Conservation (phyloP, 1,140 invertebrate species). For the Phthorimaea operculella region DNA sequence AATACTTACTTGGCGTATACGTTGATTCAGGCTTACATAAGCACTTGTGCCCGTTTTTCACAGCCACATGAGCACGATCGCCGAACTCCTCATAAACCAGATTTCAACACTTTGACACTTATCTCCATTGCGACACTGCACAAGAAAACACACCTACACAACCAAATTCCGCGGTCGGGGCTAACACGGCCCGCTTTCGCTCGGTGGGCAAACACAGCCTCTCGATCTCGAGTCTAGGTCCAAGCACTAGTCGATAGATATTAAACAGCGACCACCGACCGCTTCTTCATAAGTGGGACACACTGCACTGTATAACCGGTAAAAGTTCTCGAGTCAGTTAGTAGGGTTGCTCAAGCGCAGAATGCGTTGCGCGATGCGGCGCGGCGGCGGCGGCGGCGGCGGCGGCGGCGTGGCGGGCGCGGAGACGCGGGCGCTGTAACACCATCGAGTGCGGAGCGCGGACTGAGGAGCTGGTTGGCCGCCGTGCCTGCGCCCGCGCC, state of each 20-base stretch:
- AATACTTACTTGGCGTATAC: slow-evolving; percentile 43
- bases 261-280: neutral
- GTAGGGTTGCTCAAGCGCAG: slow-evolving; percentile 20
- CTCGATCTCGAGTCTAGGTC: slow-evolving; percentile 15
- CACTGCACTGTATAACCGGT: neutral
- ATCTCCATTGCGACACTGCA: slow-evolving; percentile 56
- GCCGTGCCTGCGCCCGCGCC: neutral
- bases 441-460: slow-evolving; percentile 8
- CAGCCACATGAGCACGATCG: slow-evolving; percentile 40
- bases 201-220: slow-evolving; percentile 43
- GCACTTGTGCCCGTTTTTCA: slow-evolving; percentile 45
- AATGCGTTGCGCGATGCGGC: slow-evolving; percentile 8
- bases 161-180: slow-evolving; percentile 32
- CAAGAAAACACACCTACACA: slow-evolving; percentile 50
- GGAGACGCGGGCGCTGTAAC: slow-evolving; percentile 32
- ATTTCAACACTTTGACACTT: slow-evolving; percentile 60
- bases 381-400: slow-evolving; percentile 4
- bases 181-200: slow-evolving; percentile 53
- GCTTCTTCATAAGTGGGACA: neutral
- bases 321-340: neutral
- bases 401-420: slow-evolving; percentile 3
- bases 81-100: slow-evolving; percentile 47
- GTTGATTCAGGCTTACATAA: slow-evolving; percentile 55
- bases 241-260: neutral
- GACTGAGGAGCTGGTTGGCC: slow-evolving; percentile 2